These are phyloP conservation scores for Girardinus metallicus DNA, from an alignment of 2,797 vertebrate species.

Conservation along the genomic window DNA sequence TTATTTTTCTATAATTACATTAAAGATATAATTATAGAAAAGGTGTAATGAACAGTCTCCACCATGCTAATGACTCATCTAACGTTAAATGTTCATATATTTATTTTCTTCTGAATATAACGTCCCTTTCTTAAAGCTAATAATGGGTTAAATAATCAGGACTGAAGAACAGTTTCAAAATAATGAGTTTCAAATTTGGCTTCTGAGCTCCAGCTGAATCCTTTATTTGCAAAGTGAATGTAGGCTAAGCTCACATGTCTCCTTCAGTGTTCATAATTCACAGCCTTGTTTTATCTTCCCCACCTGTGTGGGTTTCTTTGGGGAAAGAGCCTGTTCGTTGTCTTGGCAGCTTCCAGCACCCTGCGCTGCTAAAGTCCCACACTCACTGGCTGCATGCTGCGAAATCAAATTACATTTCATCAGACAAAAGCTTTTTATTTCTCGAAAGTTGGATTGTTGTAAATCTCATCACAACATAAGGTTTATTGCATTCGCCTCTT, in stretches of 20 bases:
- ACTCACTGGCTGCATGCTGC: slow-evolving; percentile 56
- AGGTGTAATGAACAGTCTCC: not conserved
- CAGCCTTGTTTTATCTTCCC: slow-evolving; percentile 7
- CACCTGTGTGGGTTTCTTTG: slow-evolving; percentile 46
- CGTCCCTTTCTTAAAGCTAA: not conserved
- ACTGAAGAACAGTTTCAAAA: slow-evolving; percentile 27
- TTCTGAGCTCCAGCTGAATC: slow-evolving; percentile 30
- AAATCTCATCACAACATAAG: slow-evolving; percentile 67
- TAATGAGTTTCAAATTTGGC: slow-evolving; percentile 43
- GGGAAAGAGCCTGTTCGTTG: slow-evolving; percentile 26
- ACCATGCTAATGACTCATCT: not conserved
- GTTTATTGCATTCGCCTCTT: slow-evolving; percentile 67
- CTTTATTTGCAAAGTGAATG: slow-evolving; percentile 50
- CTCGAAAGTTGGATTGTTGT: slow-evolving; percentile 68
- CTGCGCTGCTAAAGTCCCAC: slow-evolving; percentile 46
- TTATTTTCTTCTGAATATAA: slow-evolving; percentile 1
- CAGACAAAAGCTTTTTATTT: slow-evolving; percentile 64
- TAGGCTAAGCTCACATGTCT: slow-evolving; percentile 39
- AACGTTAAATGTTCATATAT: not conserved
- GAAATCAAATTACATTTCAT: slow-evolving; percentile 75
- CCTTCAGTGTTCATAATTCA: slow-evolving; percentile 48
- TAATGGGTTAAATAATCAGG: not conserved
- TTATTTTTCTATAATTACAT: not conserved
- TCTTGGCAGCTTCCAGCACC: slow-evolving; percentile 53
- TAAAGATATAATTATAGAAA: not conserved